Evolutionary conservation across 1,140 invertebrate species (phyloP), one percentile per base, ranked within the genome.

Genomic region (Sminthurides bifidus): DNA sequence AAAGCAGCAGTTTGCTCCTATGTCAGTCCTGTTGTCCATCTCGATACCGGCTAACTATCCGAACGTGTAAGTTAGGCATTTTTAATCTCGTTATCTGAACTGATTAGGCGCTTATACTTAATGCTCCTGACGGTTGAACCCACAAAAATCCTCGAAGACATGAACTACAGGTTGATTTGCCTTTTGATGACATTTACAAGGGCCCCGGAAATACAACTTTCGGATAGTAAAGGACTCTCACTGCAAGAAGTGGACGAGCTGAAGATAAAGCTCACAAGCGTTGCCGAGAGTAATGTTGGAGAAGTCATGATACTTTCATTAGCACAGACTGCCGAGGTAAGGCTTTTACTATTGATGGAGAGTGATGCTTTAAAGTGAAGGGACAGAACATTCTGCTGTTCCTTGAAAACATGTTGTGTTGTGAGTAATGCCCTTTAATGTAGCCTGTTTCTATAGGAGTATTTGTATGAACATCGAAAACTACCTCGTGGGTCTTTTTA

Each of bases 241-340:
- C 45, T 50, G 31, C 43, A 60, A 30, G 60, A 65, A 41, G 30
- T 65, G 1, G 12, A 52, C 3, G 53, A 66, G n/a, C 48, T 66
- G 14, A 50, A 57, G 26, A 6, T 21, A 27, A 43, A 58, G 37
- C 23, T 66, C 21, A 37, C 58, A 10, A 58, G 35, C 14, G 23
- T 58, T 12, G 54, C 58, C 12, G 19, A 31, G 23, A 29, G 40
- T 30, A 53, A 43, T 27, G 10, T 63, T 2, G 65, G 65, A 19
- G 52, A 65, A 50, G 63, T 53, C 0, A 65, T 66, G 65, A 56
- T 66, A 8, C 44, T 61, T n/a, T 43, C 58, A 35, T 45, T 66
- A 30, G 48, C 56, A 4, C 41, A 54, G 17, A 27, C 37, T 35
- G 46, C 58, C 23, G 53, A 65, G 48, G 60, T 59, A 58, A 48